Conservation (phyloP, 2,888 invertebrate species). For the Plagiodera versicolora region DNA sequence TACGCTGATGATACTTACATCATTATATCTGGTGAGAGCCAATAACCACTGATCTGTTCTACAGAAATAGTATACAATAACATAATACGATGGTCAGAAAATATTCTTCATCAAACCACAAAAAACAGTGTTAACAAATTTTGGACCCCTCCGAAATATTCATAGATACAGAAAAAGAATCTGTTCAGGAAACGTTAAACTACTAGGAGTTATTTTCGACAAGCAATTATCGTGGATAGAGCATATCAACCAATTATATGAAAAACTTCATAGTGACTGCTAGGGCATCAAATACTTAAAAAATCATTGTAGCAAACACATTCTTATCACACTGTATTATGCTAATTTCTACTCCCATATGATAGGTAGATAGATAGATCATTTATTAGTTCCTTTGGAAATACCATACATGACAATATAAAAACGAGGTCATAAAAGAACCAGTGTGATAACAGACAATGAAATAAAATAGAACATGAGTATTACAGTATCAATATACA, state of each 20-base stretch:
- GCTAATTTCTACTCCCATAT: not conserved
- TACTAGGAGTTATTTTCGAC: constrained; percentile 7
- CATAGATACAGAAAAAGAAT: not conserved
- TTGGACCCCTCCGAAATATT: not conserved
- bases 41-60: constrained; percentile 1
- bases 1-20: constrained; percentile 1
- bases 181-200: constrained; percentile 9
- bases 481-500: no score
- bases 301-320: constrained; percentile 6
- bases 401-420: no score
- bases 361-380: no score
- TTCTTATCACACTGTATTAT: constrained; percentile 3
- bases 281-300: constrained; percentile 1
- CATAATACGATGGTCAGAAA: not conserved
- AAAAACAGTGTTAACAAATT: not conserved
- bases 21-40: constrained; percentile 2
- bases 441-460: no score
- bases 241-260: not conserved
- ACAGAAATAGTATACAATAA: constrained; percentile 5
- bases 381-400: no score
- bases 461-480: no score
- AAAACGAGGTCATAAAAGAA: no score
- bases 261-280: not conserved
- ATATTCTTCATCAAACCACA: not conserved
- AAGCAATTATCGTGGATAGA: constrained; percentile 7